Evolutionary conservation across 2,797 vertebrate species (phyloP).

Genomic region (Emys orbicularis): DNA sequence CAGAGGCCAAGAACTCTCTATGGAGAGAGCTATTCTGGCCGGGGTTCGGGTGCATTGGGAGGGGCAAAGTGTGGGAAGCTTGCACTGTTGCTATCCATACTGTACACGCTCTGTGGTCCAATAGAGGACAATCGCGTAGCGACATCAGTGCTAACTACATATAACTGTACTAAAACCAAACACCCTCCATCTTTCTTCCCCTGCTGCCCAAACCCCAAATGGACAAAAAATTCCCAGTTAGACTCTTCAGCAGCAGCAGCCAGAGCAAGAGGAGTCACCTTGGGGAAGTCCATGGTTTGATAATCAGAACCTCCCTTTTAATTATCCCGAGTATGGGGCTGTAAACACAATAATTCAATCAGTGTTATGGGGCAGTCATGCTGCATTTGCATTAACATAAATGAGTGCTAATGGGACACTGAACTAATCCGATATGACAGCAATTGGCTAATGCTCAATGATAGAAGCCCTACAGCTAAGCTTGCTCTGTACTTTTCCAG

Average conservation of each 20-base stretch:
- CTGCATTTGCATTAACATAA: constrained; percentile 62
- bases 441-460: constrained; percentile 50
- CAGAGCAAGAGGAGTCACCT: constrained; percentile 8
- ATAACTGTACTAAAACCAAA: background rate
- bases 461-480: constrained; percentile 29
- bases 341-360: constrained; percentile 66
- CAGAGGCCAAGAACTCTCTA: background rate
- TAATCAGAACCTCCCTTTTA: constrained; percentile 53
- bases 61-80: fast-evolving
- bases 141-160: background rate
- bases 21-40: background rate
- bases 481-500: constrained; percentile 1
- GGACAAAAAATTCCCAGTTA: background rate
- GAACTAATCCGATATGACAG: constrained; percentile 66
- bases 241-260: background rate
- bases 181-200: background rate
- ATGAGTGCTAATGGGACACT: constrained; percentile 48
- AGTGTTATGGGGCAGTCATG: constrained; percentile 57
- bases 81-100: background rate
- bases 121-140: background rate
- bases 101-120: background rate
- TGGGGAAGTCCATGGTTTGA: constrained; percentile 6
- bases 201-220: background rate
- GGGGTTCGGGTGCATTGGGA: background rate
- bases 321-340: constrained; percentile 42